Base-by-base conservation (phyloP, 92 coral and sea anemone species). In the Phymanthus crucifer region DNA sequence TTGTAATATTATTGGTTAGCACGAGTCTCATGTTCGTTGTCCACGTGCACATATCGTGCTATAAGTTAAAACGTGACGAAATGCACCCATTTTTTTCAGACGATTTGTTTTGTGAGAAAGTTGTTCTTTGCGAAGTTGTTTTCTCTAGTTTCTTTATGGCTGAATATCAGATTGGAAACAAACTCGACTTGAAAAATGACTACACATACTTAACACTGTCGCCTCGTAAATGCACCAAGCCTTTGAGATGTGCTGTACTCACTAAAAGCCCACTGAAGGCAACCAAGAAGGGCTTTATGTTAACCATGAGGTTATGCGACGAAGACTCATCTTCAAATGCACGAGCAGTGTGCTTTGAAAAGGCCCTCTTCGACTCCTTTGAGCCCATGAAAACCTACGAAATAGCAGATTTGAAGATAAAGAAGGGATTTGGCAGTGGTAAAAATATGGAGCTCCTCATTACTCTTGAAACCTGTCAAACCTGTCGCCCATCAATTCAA, bases 381-480 rank as follows among this genome's bases (percentile, higher is more conserved):
- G 57, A 6, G 18, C 16, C 18, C 57, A 48, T 13, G 13, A 48
- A 6, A 48, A 83, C 81, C 21, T 83, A 83, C 34, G 86, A 74
- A 23, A 19, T 83, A 23, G 32, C 43, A 66, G 33, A 75, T 27
- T 83, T 75, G 34, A 74, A 66, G 36, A 18, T 83, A 33, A 83
- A 83, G 27, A 83, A 75, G 75, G 66, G 73, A 40, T 3, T 43
- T 13, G 73, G 67, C n/a, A 72, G 66, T 29, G 29, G 54, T 48
- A n/a, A n/a, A n/a, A n/a, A n/a, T n/a, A 48, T 40, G 13, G 86
- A 75, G 26, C 31, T 83, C 1, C 74, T 72, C 11, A 75, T 83
- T 24, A 29, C 75, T 21, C 45, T 36, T 2, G 81, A 75, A 14
- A 74, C 86, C 24, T n/a, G n/a, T n/a, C n/a, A 74, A 34, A 38